These are phyloP conservation scores for Leptopilina syphax DNA, from an alignment of 2,888 invertebrate genomes.

Conservation along the genomic window DNA sequence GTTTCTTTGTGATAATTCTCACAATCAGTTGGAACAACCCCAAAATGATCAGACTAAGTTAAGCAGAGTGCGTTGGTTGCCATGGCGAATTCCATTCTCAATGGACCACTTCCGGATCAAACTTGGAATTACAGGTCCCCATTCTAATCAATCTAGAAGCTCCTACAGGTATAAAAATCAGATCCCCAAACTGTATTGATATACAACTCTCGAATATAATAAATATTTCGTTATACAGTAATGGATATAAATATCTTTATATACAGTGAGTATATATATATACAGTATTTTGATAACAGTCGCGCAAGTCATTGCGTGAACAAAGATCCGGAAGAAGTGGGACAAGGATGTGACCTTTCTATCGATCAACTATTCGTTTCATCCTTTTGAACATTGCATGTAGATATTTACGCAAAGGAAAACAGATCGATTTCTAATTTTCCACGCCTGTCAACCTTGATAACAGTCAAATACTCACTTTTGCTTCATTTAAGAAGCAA, in stretches of 20 bases:
- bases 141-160: slow-evolving; percentile 17
- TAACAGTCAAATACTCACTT: slow-evolving; percentile 9
- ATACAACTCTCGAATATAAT: too few relatives aligned
- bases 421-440: slow-evolving; percentile 33
- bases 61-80: slow-evolving; percentile 34
- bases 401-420: background rate
- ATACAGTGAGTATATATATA: too few relatives aligned
- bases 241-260: too few relatives aligned
- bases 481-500: slow-evolving; percentile 18
- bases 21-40: slow-evolving; percentile 21
- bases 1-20: slow-evolving; percentile 1
- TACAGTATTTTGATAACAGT: slow-evolving; percentile 23
- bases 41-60: slow-evolving; percentile 28
- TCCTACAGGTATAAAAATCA: background rate
- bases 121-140: slow-evolving; percentile 22
- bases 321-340: slow-evolving; percentile 37
- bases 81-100: slow-evolving; percentile 36
- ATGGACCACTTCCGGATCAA: slow-evolving; percentile 40
- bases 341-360: slow-evolving; percentile 39
- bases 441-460: slow-evolving; percentile 18
- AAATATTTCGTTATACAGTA: too few relatives aligned
- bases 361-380: slow-evolving; percentile 16
- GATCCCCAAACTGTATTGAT: too few relatives aligned
- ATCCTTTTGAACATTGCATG: slow-evolving; percentile 18
- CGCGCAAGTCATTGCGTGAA: slow-evolving; percentile 34